Evolutionary conservation across 2,113 vertebrate genomes (phyloP).

Genomic region (Lontra canadensis): DNA sequence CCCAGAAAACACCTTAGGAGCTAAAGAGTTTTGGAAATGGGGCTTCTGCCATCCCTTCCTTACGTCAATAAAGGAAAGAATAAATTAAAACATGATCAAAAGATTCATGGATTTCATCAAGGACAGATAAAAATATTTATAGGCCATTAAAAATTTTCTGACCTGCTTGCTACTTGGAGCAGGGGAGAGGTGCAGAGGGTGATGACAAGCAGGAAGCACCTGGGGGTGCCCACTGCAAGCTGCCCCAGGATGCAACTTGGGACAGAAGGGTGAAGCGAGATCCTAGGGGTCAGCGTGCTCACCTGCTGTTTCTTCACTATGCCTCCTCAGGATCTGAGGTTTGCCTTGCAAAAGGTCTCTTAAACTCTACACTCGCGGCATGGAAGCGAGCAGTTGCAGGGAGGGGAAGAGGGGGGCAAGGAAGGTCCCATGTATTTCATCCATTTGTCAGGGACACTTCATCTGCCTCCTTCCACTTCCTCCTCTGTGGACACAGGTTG

Average conservation of each 20-base stretch:
- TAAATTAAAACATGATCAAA: not conserved
- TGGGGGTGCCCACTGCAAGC: not conserved
- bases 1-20: not conserved
- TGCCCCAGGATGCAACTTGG: not conserved
- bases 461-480: not conserved
- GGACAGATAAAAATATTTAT: not conserved
- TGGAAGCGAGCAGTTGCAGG: not conserved
- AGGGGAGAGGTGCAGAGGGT: not conserved
- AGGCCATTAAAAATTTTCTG: not conserved
- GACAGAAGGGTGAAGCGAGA: rapidly evolving
- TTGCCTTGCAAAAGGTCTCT: too few species aligned
- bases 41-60: not conserved
- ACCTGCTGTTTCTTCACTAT: not conserved
- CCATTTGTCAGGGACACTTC: not conserved
- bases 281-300: not conserved
- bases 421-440: not conserved
- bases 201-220: not conserved
- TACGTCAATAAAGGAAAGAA: not conserved
- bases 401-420: not conserved
- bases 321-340: not conserved
- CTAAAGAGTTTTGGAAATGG: slow-evolving; percentile 4
- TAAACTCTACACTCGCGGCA: not conserved
- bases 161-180: not conserved
- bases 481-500: not conserved
- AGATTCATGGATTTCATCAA: not conserved